phyloP scores from a whole-genome alignment of 2,888 invertebrate genomes.

The Cerastis leucographa region DNA sequence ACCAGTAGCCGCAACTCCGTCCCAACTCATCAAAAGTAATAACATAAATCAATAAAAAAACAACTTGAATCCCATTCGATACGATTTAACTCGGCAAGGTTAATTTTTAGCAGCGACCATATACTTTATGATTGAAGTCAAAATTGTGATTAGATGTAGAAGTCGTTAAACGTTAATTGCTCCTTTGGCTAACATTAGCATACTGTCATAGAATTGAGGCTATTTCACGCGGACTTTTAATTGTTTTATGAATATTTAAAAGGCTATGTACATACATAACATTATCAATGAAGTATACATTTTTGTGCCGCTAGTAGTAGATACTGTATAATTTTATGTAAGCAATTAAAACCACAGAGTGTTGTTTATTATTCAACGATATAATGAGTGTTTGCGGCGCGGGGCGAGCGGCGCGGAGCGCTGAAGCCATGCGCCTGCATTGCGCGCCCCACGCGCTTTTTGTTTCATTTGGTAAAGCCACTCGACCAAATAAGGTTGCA shows the following conservation, averaged over 20 bases:
- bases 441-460: slow-evolving; percentile 71
- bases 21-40: slow-evolving; percentile 75
- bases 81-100: slow-evolving; percentile 67
- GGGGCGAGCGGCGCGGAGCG: neutral
- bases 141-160: slow-evolving; percentile 75
- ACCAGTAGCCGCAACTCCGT: slow-evolving; percentile 71
- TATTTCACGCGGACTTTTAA: slow-evolving; percentile 79
- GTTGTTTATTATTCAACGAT: slow-evolving; percentile 78
- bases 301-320: slow-evolving; percentile 71
- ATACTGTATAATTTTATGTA: slow-evolving; percentile 76
- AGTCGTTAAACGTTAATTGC: slow-evolving; percentile 79
- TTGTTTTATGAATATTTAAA: slow-evolving; percentile 84
- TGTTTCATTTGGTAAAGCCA: slow-evolving; percentile 75
- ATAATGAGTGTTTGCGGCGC: slow-evolving; percentile 71
- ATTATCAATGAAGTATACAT: slow-evolving; percentile 77
- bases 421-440: slow-evolving; percentile 26
- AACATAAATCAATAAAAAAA: slow-evolving; percentile 76
- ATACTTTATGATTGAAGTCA: slow-evolving; percentile 70
- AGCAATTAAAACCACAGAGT: slow-evolving; percentile 78
- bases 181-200: slow-evolving; percentile 76
- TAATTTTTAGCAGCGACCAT: slow-evolving; percentile 67
- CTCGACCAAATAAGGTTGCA: slow-evolving; percentile 80
- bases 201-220: slow-evolving; percentile 78
- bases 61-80: slow-evolving; percentile 66
- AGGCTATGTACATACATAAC: slow-evolving; percentile 76